These are phyloP conservation scores for Cephus spinipes DNA, from an alignment of 2,888 invertebrate genomes.

Conservation along the genomic window DNA sequence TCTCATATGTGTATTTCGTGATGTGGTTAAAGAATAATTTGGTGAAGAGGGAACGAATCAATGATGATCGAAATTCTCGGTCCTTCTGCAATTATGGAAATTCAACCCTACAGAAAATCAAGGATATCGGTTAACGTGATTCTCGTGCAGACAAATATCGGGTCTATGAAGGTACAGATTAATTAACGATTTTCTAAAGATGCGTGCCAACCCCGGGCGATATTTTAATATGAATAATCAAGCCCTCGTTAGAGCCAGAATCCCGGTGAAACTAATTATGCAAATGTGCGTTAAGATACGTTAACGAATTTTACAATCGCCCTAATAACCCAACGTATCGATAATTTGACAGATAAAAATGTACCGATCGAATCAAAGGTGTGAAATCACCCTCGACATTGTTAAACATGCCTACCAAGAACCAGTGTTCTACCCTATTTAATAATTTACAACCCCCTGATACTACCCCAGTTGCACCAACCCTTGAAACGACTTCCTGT, in stretches of 20 bases:
- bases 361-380: conserved; percentile 4
- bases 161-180: conserved; percentile 40
- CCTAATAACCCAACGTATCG: not conserved
- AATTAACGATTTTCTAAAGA: conserved; percentile 43
- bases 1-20: not conserved
- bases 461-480: not conserved
- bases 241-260: conserved; percentile 11
- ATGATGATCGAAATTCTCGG: not conserved
- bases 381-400: not conserved
- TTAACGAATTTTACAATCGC: conserved; percentile 10
- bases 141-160: conserved; percentile 26
- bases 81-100: conserved; percentile 29
- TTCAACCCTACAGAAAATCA: conserved; percentile 14
- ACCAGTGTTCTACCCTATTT: not conserved
- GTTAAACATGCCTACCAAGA: not conserved
- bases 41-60: not conserved
- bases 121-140: conserved; percentile 14
- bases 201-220: conserved; percentile 51
- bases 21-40: not conserved
- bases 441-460: not conserved
- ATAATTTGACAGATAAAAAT: conserved; percentile 4
- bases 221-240: conserved; percentile 49
- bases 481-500: not conserved
- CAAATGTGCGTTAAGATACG: conserved; percentile 5
- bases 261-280: conserved; percentile 19